Evolutionary conservation across 1,140 invertebrate genomes (phyloP), one percentile per base, ranked within the genome.

Genomic region (Philotrypesis tridentata): DNA sequence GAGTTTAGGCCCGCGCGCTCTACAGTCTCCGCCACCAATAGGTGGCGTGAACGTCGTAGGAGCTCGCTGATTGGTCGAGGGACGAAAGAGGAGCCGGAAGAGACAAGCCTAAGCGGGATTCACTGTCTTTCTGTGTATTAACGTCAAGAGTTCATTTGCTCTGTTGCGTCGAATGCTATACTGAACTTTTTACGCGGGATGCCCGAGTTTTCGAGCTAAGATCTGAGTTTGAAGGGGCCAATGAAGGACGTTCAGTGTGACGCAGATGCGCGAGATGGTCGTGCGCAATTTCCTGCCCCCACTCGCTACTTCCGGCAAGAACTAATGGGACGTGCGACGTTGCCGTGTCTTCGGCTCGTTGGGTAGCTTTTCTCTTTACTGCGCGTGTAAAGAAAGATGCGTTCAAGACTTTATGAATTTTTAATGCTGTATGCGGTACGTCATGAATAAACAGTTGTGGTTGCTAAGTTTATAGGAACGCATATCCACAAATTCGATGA

Each of bases 251-350:
- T 7, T n/a, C 21, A 7, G 7, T 55, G 48, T n/a, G 14, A 21
- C 5, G 48, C 48, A 31, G 29, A 21, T 37, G 21, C 68, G 68
- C 21, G n/a, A n/a, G 31, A 17, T 40, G 8, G 31, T 71, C 37
- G 68, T n/a, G 68, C 31, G 31, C 78, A 68, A 63, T 79, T 72
- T 72, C 78, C 68, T 55, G 21, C 21, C 78, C 78, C 78, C 55
- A 79, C 78, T n/a, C 7, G 3, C 6, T 25, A 48, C 25, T 80
- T 80, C 79, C 79, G 79, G 33, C 2, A 23, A 48, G 71, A 21
- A 14, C 2, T 23, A 60, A 73, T 73, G 63, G 70, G 71, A 21
- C 40, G 25, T 43, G 33, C 70, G 21, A 73, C 29, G 70, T 80
- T 73, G 70, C 70, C 70, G 43, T 21, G 33, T 72, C 31, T 77